phyloP scores from a whole-genome alignment of 1,140 invertebrate species.

The Samia ricini region DNA sequence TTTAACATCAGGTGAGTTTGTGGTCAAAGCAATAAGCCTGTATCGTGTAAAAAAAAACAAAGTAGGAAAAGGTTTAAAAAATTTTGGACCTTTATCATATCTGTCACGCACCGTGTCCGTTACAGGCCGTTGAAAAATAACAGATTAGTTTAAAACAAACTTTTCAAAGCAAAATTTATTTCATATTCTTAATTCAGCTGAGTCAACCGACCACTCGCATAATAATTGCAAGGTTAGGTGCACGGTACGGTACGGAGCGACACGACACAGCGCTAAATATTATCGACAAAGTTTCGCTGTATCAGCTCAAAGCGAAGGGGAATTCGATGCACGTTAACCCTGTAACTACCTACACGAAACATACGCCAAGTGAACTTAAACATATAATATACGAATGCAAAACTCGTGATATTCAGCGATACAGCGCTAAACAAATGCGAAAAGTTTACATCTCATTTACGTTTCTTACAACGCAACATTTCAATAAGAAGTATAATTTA shows the following conservation, averaged over 20 bases:
- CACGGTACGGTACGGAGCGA: no score
- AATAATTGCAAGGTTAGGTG: not conserved
- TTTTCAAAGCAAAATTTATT: not conserved
- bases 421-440: not conserved
- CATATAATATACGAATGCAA: conserved; percentile 1
- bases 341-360: conserved; percentile 7
- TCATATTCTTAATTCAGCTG: not conserved
- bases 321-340: conserved; percentile 4
- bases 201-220: not conserved
- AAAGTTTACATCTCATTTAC: not conserved
- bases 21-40: no score
- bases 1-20: no score
- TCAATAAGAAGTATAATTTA: conserved; percentile 8
- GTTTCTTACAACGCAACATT: not conserved
- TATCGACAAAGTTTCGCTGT: conserved; percentile 24
- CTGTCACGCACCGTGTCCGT: no score
- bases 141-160: not conserved
- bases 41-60: no score
- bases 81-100: no score
- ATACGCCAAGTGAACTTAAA: not conserved
- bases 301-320: conserved; percentile 4
- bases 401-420: not conserved
- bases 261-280: conserved; percentile 7
- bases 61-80: no score
- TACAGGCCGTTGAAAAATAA: no score